phyloP scores from a whole-genome alignment of 30 jellyfish, hydroid and myxozoan genomes.

The Turritopsis rubra region DNA sequence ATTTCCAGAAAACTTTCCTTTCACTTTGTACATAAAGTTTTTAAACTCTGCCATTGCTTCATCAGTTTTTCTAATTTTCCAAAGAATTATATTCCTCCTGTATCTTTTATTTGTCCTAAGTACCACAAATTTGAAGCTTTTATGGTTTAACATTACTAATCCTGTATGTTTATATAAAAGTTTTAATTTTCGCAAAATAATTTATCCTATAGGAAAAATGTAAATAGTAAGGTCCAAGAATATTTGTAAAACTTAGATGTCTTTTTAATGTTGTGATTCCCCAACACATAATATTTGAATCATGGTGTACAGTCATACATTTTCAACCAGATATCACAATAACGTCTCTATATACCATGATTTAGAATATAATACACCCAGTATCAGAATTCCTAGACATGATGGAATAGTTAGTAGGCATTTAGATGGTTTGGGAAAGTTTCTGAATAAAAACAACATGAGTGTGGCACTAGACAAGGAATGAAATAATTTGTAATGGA shows the following conservation, averaged over 20 bases:
- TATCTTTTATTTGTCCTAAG: not conserved
- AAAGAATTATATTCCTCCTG: not conserved
- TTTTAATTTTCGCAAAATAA: not conserved
- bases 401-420: too few relatives aligned
- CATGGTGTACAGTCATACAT: too few relatives aligned
- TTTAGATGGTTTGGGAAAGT: too few relatives aligned
- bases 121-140: not conserved
- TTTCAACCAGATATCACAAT: too few relatives aligned
- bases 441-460: too few relatives aligned
- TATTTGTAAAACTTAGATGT: not conserved
- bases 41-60: not conserved
- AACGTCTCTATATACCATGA: too few relatives aligned
- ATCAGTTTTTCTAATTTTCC: not conserved
- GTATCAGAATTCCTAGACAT: too few relatives aligned
- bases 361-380: too few relatives aligned
- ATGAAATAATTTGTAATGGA: too few relatives aligned
- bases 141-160: not conserved
- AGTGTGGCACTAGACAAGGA: too few relatives aligned
- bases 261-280: too few relatives aligned
- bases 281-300: too few relatives aligned
- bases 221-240: not conserved
- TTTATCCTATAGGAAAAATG: not conserved
- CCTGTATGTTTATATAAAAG: not conserved
- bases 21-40: not conserved
- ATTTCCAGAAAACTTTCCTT: slow-evolving; percentile 6